Evolutionary conservation across 1,140 invertebrate species (phyloP), one percentile per base, ranked within the genome.

Genomic region (Apis cerana): DNA sequence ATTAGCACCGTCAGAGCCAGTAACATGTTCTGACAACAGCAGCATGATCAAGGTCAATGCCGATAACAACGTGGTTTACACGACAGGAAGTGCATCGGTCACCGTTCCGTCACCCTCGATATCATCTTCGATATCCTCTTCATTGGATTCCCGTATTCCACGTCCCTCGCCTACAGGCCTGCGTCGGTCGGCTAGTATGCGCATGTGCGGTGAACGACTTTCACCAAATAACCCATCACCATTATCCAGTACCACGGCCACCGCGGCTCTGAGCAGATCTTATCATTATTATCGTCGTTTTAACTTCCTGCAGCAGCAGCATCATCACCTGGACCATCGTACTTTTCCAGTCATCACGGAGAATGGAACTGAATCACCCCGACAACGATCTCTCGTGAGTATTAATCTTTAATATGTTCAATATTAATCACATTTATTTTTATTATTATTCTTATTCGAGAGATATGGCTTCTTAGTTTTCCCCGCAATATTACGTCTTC

Each of bases 181-280:
- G 78, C 92, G 94, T 56, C 94, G 95, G 27, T 93, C 94, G 9
- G 86, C 85, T 75, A 95, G 94, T 75, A 82, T 94, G 83, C 92
- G 94, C 86, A 54, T 94, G 68, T 91, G 91, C 61, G 92, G 92
- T 21, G 94, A 94, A 84, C 85, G 87, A 50, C 52, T 82, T 65
- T 72, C 82, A 27, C 81, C 89, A 78, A 80, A 80, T 82, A 83
- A 81, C 68, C 80, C 74, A 83, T 65, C 65, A 65, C 75, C 85
- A 82, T 71, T 79, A 65, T 65, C 81, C 68, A 85, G 76, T 87
- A 87, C 85, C 88, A 87, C 75, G 82, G 86, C 74, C 83, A 78
- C 89, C 89, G 84, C 91, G 91, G 87, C 88, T 89, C 77, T 80
- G 87, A 58, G 91, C 91, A 70, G 92, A 89, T 85, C 90, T 79